These are phyloP conservation scores for Typhlichthys subterraneus DNA, from an alignment of 2,797 vertebrate species.

Conservation along the genomic window DNA sequence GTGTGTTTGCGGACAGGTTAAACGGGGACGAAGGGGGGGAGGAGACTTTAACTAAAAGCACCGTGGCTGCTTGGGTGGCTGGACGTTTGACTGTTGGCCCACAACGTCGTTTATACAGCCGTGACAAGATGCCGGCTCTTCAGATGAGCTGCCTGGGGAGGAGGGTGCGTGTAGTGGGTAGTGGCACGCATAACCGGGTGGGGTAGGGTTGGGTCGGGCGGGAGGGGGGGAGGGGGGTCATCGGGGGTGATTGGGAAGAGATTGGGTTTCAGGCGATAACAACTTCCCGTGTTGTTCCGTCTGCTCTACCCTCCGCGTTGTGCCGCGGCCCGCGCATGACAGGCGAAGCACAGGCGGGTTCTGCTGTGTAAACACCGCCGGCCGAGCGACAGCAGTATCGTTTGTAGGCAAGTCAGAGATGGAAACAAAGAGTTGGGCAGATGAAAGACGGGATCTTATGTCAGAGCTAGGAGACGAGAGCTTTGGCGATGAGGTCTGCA, in stretches of 20 bases:
- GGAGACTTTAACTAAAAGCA: constrained; percentile 19
- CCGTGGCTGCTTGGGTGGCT: constrained; percentile 60
- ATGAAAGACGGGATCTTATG: constrained; percentile 48
- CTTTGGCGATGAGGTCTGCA: constrained; percentile 22
- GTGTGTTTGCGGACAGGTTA: constrained; percentile 39
- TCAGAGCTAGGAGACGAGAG: constrained; percentile 30
- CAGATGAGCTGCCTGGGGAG: constrained; percentile 5
- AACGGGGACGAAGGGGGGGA: background rate
- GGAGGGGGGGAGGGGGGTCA: too few species aligned
- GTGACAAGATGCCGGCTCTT: constrained; percentile 24
- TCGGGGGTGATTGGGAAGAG: too few species aligned
- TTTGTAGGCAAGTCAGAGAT: constrained; percentile 23
- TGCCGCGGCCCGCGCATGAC: constrained; percentile 50
- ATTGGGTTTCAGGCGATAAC: too few species aligned
- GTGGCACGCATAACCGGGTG: background rate
- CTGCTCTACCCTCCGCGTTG: background rate
- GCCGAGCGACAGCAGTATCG: constrained; percentile 26
- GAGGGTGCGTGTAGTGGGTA: background rate
- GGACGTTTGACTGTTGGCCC: constrained; percentile 9
- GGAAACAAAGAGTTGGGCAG: constrained; percentile 50
- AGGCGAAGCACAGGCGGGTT: constrained; percentile 48
- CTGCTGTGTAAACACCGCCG: constrained; percentile 52
- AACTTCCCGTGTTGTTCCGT: too few species aligned
- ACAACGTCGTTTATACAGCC: constrained; percentile 11
- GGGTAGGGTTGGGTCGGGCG: too few species aligned